A percentile compares a stretch with the other conserved stretches of the same genome.
phyloP scores from a whole-genome alignment of 2,113 vertebrate species.

The Leucopternis melanops region DNA sequence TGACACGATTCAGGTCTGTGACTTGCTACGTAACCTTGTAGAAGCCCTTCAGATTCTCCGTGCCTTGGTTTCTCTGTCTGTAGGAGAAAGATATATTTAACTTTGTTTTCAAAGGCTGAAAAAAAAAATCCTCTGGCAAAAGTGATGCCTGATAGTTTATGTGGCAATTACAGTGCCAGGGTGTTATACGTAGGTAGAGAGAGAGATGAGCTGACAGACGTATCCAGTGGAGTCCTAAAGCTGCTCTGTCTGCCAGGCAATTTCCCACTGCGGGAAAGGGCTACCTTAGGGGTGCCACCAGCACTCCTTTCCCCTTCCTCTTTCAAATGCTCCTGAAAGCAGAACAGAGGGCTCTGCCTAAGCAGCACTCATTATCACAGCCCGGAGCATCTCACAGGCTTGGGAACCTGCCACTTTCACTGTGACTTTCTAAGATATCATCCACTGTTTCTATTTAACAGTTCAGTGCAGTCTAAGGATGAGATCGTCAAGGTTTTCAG shows the following conservation, averaged over 20 bases:
- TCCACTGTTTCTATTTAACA: background rate
- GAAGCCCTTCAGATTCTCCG: background rate
- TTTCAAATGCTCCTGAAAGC: background rate
- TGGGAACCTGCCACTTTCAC: background rate
- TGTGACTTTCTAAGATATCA: background rate
- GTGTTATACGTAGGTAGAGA: rapidly evolving
- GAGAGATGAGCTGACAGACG: background rate
- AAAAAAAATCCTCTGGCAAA: background rate
- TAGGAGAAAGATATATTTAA: background rate
- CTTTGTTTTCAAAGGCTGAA: background rate
- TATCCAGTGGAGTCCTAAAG: background rate
- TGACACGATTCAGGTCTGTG: background rate
- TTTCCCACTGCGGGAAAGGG: background rate
- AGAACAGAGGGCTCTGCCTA: background rate
- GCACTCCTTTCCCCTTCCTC: background rate
- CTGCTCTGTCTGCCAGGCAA: background rate
- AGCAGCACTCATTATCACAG: background rate
- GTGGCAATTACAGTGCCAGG: background rate
- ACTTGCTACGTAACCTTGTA: background rate
- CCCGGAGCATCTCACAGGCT: background rate
- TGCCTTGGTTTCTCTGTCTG: background rate
- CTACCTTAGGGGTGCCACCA: background rate
- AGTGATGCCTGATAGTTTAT: background rate
- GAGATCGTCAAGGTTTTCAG: background rate
- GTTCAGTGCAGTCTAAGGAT: background rate